Evolutionary conservation across 2,797 vertebrate species (phyloP), one percentile per base, ranked within the genome.

Genomic region (Salmo trutta): DNA sequence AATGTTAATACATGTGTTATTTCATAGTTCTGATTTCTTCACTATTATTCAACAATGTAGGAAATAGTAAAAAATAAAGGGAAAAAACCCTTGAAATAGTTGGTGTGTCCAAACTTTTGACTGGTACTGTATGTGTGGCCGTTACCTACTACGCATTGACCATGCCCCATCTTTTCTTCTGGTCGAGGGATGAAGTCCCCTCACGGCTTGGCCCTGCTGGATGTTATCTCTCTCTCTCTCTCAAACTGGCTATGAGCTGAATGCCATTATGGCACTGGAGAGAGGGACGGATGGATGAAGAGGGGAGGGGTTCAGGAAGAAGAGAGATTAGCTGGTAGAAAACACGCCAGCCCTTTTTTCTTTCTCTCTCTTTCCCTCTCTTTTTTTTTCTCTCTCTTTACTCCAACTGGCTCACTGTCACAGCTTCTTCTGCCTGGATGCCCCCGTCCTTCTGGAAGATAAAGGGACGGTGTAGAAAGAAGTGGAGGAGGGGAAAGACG

Each of bases 251-350:
- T 4, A 6, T 19, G 5, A 47, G 70, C 70, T 75, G 53, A 74
- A 79, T 0, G 64, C 78, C 71, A 47, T 82, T 85, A 83, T 77
- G 81, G 76, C 64, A 12, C 29, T 29, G 77, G 52, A 47, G 33
- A 74, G 64, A 68, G 84, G 73, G 79, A 69, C 71, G 54, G 73
- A 56, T 76, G 71, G 15, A 27, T 67, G 0, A 72, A 77, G 75
- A 62, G 71, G 68, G 71, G 24, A 68, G 71, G 68, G 69, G 73
- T 66, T 81, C 72, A 71, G 36, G 69, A 73, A 81, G 76, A 72
- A 24, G 15, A 69, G 68, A 79, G 79, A 76, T 75, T 74, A 76
- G 75, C 56, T 71, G 59, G 59, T 73, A 17, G 71, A 83, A 75
- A 81, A 87, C 78, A 75, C 8, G 27, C n/a, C 77, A 74, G 66